Percentiles rank a stretch among this genome's conserved stretches.
These are phyloP conservation scores for Salpingus planirostris DNA, from an alignment of 2,888 invertebrate species.

Conservation along the genomic window DNA sequence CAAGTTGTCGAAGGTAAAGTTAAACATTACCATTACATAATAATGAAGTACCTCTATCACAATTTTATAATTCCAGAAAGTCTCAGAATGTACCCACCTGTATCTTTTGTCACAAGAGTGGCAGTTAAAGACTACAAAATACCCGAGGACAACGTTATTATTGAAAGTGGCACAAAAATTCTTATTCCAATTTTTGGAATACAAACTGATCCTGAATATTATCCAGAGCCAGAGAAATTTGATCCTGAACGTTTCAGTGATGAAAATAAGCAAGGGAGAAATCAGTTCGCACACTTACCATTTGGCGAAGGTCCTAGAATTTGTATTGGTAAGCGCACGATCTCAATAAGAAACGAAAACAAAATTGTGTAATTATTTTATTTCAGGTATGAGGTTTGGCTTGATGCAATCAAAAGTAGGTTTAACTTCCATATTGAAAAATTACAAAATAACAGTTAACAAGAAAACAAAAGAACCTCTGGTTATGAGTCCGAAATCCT, in stretches of 20 bases:
- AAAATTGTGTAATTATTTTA: conserved; percentile 2
- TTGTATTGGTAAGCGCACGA: conserved; percentile 30
- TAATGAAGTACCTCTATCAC: too few species aligned
- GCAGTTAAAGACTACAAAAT: not conserved
- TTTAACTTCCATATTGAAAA: conserved; percentile 10
- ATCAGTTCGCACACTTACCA: conserved; percentile 24
- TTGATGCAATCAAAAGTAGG: conserved; percentile 10
- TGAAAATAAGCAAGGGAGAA: conserved; percentile 11
- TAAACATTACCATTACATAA: too few species aligned
- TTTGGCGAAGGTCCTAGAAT: conserved; percentile 34
- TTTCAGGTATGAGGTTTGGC: conserved; percentile 10
- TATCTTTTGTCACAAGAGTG: not conserved
- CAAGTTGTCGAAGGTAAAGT: conserved; percentile 33
- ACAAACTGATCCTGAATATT: conserved; percentile 20
- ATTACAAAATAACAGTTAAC: conserved; percentile 15
- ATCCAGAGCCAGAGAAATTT: conserved; percentile 19
- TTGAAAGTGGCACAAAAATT: conserved; percentile 7
- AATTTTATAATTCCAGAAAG: not conserved
- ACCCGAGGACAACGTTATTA: not conserved
- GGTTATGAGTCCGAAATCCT: too few species aligned
- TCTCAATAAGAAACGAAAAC: conserved; percentile 2
- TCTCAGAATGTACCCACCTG: not conserved
- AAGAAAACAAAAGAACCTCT: too few species aligned
- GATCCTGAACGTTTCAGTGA: conserved; percentile 20
- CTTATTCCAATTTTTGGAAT: conserved; percentile 12